A percentile compares a stretch with the other conserved stretches of the same genome.
Evolutionary conservation across 1,140 invertebrate genomes (phyloP).

Genomic region (Hyles euphorbiae): DNA sequence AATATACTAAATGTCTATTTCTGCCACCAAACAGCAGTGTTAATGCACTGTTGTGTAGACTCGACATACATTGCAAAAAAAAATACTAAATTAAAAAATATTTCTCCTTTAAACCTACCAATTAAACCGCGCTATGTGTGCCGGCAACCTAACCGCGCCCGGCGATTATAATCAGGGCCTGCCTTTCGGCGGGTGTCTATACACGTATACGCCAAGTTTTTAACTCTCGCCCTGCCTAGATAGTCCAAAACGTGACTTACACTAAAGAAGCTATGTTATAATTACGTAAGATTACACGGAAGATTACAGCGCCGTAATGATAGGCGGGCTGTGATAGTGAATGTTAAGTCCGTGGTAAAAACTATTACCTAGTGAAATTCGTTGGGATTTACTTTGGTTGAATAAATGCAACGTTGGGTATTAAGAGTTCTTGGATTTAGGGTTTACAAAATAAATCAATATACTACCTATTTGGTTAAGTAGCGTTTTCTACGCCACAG

Average conservation of each 20-base stretch:
- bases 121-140: conserved; percentile 20
- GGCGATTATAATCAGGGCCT: conserved; percentile 63
- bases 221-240: conserved; percentile 51
- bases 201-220: conserved; percentile 44
- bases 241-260: conserved; percentile 68
- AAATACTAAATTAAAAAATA: no score
- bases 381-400: background rate
- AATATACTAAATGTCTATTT: no score
- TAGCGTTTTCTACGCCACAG: no score
- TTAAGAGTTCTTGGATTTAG: no score
- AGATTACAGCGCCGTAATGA: conserved; percentile 52
- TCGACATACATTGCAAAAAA: no score
- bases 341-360: conserved; percentile 18
- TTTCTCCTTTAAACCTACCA: background rate
- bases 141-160: conserved; percentile 31
- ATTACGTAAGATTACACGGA: conserved; percentile 61
- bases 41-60: no score
- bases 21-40: no score
- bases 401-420: no score
- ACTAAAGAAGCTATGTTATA: conserved; percentile 62
- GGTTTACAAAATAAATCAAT: no score
- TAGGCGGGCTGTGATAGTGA: conserved; percentile 20
- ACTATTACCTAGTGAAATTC: conserved; percentile 4
- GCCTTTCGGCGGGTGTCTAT: conserved; percentile 49
- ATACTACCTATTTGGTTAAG: no score